Conservation (phyloP, 2,888 invertebrate species). For the Andrena haemorrhoa region DNA sequence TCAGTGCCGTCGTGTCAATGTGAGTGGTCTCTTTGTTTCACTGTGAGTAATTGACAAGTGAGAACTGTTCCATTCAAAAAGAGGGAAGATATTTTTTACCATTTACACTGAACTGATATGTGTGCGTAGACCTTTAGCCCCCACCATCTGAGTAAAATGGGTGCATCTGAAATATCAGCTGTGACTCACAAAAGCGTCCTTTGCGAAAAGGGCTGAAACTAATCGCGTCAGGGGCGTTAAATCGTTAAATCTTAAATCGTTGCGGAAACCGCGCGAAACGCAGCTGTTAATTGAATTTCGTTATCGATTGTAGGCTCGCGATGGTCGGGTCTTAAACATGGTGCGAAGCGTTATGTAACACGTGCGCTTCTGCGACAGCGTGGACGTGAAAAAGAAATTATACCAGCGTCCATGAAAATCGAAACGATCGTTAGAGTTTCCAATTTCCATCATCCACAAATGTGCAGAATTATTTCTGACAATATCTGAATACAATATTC, state of each 20-base stretch:
- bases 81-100: too few relatives aligned
- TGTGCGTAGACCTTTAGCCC: too few relatives aligned
- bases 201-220: not conserved
- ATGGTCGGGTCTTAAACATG: constrained; percentile 59
- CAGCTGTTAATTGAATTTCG: constrained; percentile 59
- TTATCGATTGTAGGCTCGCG: constrained; percentile 52
- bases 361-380: constrained; percentile 45
- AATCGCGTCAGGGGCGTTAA: constrained; percentile 21
- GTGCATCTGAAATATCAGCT: too few relatives aligned
- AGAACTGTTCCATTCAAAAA: too few relatives aligned
- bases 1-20: too few relatives aligned
- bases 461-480: not conserved
- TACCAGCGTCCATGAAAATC: constrained; percentile 14
- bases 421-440: constrained; percentile 10
- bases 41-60: too few relatives aligned
- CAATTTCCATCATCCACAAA: not conserved
- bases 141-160: too few relatives aligned
- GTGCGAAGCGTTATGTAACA: constrained; percentile 61
- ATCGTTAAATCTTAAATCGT: not conserved
- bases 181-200: too few relatives aligned
- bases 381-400: not conserved
- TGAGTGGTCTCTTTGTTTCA: too few relatives aligned
- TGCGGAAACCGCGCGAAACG: constrained; percentile 24
- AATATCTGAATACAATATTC: too few relatives aligned
- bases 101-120: too few relatives aligned